phyloP scores from a whole-genome alignment of 2,797 vertebrate genomes.

The Tapirus indicus region DNA sequence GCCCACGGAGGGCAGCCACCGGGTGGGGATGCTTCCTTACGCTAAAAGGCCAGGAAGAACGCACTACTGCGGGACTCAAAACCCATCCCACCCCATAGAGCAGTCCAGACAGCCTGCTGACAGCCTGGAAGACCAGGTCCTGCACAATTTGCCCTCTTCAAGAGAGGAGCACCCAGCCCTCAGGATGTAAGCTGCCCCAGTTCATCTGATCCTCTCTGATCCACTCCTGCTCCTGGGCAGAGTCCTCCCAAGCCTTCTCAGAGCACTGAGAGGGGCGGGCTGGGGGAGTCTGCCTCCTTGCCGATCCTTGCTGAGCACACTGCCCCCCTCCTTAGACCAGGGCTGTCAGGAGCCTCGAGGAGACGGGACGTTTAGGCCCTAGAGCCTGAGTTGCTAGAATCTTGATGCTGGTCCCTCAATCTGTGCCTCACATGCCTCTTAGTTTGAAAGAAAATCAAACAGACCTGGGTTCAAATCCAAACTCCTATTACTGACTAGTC shows the following conservation, averaged over 20 bases:
- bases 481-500: neutral
- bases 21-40: slow-evolving; percentile 3
- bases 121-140: neutral
- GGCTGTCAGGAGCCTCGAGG: neutral
- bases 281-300: neutral
- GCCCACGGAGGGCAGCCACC: neutral
- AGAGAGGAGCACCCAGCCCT: neutral
- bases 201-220: neutral
- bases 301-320: neutral
- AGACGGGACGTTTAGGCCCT: neutral
- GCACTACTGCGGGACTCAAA: neutral
- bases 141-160: neutral
- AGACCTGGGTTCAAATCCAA: slow-evolving; percentile 16
- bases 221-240: neutral
- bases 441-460: slow-evolving; percentile 3
- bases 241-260: neutral
- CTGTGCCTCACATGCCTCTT: slow-evolving; percentile 10
- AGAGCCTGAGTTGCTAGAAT: neutral
- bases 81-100: neutral
- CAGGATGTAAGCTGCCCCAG: neutral
- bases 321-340: neutral
- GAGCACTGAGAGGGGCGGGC: neutral
- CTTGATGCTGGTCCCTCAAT: neutral
- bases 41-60: neutral
- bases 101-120: neutral